phyloP scores from a whole-genome alignment of 2,888 invertebrate species.

The Ophioninae sp. region DNA sequence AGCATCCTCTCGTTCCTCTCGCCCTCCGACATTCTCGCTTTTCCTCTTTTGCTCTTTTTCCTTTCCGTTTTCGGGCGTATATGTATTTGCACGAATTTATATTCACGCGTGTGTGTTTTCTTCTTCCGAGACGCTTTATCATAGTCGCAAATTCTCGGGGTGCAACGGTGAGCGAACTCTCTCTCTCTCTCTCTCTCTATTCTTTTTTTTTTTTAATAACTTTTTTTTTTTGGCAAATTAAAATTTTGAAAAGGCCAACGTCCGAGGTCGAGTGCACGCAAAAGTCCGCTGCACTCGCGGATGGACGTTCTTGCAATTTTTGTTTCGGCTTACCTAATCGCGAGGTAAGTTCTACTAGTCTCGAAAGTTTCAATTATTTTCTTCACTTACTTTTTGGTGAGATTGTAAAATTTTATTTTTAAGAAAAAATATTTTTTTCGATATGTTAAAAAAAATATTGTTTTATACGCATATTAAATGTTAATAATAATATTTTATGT shows the following conservation, averaged over 20 bases:
- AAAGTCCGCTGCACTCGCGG: conserved; percentile 50
- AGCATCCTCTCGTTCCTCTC: conserved; percentile 27
- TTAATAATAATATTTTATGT: too few relatives aligned
- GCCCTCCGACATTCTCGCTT: conserved; percentile 15
- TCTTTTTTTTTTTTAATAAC: not conserved
- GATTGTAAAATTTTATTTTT: too few relatives aligned
- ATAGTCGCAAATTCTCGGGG: conserved; percentile 46
- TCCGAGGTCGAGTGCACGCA: conserved; percentile 45
- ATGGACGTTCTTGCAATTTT: conserved; percentile 4
- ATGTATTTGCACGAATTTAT: conserved; percentile 19
- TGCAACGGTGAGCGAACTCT: too few relatives aligned
- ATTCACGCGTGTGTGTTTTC: conserved; percentile 12
- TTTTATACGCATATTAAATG: too few relatives aligned
- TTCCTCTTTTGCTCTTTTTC: conserved; percentile 36
- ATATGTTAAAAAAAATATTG: too few relatives aligned
- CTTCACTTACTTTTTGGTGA: too few relatives aligned
- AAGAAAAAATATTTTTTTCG: too few relatives aligned
- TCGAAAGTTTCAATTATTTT: too few relatives aligned
- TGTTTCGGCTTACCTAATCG: conserved; percentile 11
- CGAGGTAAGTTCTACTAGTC: not conserved
- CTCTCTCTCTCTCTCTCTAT: too few relatives aligned
- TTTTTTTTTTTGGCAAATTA: conserved; percentile 41
- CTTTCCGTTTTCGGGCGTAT: conserved; percentile 29
- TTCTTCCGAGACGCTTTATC: conserved; percentile 45
- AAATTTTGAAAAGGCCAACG: conserved; percentile 48